Base-by-base conservation (phyloP, 2,113 vertebrate genomes). In the Elgaria multicarinata region DNA sequence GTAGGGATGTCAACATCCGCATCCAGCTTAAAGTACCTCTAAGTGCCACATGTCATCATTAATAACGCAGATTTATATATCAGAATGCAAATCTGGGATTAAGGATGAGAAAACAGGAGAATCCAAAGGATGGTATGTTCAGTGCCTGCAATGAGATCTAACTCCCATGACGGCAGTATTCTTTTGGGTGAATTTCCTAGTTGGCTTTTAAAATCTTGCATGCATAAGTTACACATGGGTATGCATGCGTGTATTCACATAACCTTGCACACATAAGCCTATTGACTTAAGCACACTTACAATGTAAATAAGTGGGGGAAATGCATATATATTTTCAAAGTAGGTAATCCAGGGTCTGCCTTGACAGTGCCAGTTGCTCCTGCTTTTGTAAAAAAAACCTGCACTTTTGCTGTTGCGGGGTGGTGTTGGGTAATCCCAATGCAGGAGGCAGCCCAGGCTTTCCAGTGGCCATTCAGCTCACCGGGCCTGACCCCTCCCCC, bases 21-120 rank as follows among this genome's bases (percentile, higher is more conserved):
- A 62, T 95, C 91, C 93, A 91, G 83, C 77, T 87, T 93, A 85
- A 93, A 91, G 93, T 93, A 92, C 93, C 87, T 94, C 92, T 88
- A 94, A 96, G 90, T 93, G 86, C 89, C 87, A 85, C 95, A 95
- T 93, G 88, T 92, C 92, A 91, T 92, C 91, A 95, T 78, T 36
- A 87, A 6, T 91, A 93, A 90, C 85, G 67, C 92, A 91, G 87
- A 88, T 91, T 87, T 93, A 90, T 92, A 9, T 93, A 91, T 92
- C 92, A 88, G 87, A 91, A 94, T 90, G 83, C 91, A 84, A 94
- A 87, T 92, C 92, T 92, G 96, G 83, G 42, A 87, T 92, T 92
- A 64, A 90, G 91, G 3, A 85, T 94, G 96, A 88, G 92, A 69
- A 69, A 85, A 42, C 87, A 90, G 79, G 89, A 89, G 86, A 85